Base-by-base conservation (phyloP, 2,797 vertebrate species). In the Hydrolagus colliei region DNA sequence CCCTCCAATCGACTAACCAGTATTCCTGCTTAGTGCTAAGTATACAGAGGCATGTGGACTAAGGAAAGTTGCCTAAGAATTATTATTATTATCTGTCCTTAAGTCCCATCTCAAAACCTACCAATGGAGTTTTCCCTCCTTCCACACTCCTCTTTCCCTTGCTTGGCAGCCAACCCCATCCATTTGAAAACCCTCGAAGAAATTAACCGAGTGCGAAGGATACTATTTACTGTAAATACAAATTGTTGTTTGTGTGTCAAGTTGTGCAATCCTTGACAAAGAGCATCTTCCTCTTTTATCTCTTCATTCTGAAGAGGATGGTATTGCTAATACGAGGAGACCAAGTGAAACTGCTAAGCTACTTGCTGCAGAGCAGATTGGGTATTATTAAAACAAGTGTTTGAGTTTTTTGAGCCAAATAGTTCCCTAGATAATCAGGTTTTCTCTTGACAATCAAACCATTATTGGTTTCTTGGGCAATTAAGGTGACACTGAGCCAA, bases 381-480 rank as follows among this genome's bases (percentile, higher is more conserved):
- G 65, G 65, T 84, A 63, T 84, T 32, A 71, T 35, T 6, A 18
- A 27, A n/a, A 71, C 79, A 68, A 71, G n/a, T 71, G 65, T 68
- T 84, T 84, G 67, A 27, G 14, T 27, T 65, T 82, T 67, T 82
- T 82, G 79, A 84, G 79, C 71, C 71, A 63, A 84, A 71, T 13
- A 16, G 65, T 71, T 84, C 79, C 79, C 79, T n/a, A 71, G 79
- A 84, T 67, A 41, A 84, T 84, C 9, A 71, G 74, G 9, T 32
- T 71, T 35, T 16, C 63, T 41, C 35, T 84, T 84, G 65, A 71
- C 79, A 32, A 84, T 84, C 65, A 52, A 18, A 71, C 41, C 65
- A 84, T 71, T 41, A 84, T 84, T 71, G 65, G 65, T 71, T 84
- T 52, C 65, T 32, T 71, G 32, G 41, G 11, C 79, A 84, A 35